Evolutionary conservation across 1,140 invertebrate species (phyloP), one percentile per base, ranked within the genome.

Genomic region (Fragariocoptes setiger): DNA sequence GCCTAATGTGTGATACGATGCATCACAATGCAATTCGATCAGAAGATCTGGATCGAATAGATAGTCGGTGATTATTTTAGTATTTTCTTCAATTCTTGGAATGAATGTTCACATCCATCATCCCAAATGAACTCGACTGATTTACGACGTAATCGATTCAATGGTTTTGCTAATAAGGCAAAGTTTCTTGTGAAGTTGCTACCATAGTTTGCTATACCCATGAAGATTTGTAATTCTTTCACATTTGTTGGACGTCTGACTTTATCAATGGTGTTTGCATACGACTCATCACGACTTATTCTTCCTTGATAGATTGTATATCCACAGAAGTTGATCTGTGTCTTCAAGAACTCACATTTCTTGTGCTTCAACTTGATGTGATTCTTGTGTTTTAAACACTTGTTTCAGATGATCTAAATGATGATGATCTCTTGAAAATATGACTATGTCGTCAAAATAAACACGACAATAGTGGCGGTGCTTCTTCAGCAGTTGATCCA

Each of bases 391-490:
- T 36, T 47, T 41, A 14, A 40, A 16, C 0, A 64, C 25, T 19
- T 56, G 41, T n/a, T 43, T 18, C 0, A 64, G 41, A 44, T 65
- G 62, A 14, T 58, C 49, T 3, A 45, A n/a, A 19, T 49, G 50
- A 35, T 53, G 25, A n/a, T 8, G 8, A 31, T 31, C 25, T n/a
- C 8, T n/a, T n/a, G 25, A 8, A n/a, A 31, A 31, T n/a, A 31
- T n/a, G n/a, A 31, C n/a, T 8, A 31, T 31, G n/a, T n/a, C n/a
- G n/a, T n/a, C n/a, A n/a, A n/a, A n/a, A n/a, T n/a, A n/a, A n/a
- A n/a, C n/a, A n/a, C n/a, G n/a, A n/a, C n/a, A n/a, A n/a, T n/a
- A n/a, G n/a, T n/a, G n/a, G n/a, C n/a, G n/a, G n/a, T n/a, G n/a
- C n/a, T n/a, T n/a, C n/a, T n/a, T n/a, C n/a, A n/a, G n/a, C n/a